Evolutionary conservation across 2,888 invertebrate species (phyloP).

Genomic region (Lycocerus yunnanus): DNA sequence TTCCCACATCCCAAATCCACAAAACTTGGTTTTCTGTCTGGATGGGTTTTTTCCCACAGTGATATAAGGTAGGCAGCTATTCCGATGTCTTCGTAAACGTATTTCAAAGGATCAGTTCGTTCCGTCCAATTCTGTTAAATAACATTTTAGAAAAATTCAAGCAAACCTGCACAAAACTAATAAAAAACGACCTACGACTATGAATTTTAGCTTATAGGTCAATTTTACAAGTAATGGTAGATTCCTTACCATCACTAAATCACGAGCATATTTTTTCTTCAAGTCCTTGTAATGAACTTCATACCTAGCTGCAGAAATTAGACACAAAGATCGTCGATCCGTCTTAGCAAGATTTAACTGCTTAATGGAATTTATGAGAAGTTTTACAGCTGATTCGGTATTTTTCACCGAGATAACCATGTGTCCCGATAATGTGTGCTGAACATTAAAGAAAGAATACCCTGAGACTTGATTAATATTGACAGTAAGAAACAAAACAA

Average conservation of each 20-base stretch:
- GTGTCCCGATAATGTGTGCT: constrained; percentile 41
- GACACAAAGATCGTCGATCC: constrained; percentile 63
- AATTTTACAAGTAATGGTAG: not conserved
- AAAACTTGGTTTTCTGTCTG: constrained; percentile 62
- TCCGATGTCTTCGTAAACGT: constrained; percentile 95
- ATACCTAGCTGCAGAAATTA: constrained; percentile 73
- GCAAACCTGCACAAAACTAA: not conserved
- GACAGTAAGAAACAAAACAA: constrained; percentile 59
- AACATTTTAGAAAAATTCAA: constrained; percentile 24
- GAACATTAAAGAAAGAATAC: constrained; percentile 57
- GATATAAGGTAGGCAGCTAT: constrained; percentile 86
- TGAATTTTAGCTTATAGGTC: not conserved
- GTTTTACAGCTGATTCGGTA: not conserved
- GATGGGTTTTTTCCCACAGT: constrained; percentile 72
- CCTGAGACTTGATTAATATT: constrained; percentile 56
- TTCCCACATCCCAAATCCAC: constrained; percentile 98
- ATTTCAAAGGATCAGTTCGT: constrained; percentile 91
- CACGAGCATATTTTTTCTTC: constrained; percentile 77
- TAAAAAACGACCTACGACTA: not conserved
- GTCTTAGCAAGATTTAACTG: constrained; percentile 67
- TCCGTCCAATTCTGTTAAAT: constrained; percentile 82
- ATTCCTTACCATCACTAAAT: constrained; percentile 68
- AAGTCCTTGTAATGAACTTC: constrained; percentile 71
- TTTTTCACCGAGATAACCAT: constrained; percentile 51
- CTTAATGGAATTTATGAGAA: constrained; percentile 55